Evolutionary conservation across 1,140 invertebrate genomes (phyloP), one percentile per base, ranked within the genome.

Genomic region (Oscheius sp.): DNA sequence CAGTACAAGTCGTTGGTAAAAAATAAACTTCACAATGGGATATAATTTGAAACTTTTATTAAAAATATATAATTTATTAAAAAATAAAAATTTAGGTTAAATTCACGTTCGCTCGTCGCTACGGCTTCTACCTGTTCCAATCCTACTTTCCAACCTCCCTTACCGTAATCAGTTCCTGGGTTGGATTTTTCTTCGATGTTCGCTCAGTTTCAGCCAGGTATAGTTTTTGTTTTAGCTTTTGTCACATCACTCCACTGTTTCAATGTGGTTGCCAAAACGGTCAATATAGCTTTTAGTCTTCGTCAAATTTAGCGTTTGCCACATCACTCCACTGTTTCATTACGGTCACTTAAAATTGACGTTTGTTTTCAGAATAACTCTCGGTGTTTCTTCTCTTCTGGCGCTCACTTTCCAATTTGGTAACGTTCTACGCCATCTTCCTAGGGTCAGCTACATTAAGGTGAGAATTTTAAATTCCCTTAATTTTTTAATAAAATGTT

Each of bases 131-230:
- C 70, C 73, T 83, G 1, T 83, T 83, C 67, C 82, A 83, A 66
- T 80, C 81, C 2, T 83, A 83, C 36, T 83, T 83, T 38, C 82
- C 82, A 7, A 83, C 82, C 15, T 79, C 77, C n/a, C 64, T 83
- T 20, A 83, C 82, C 13, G 80, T 84, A 20, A 83, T 83, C 64
- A 72, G 63, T 15, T 78, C 75, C 10, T 83, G 82, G 82, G 82
- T 83, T 45, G 82, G 82, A 49, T 83, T 83, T 67, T 83, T 84
- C 61, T 83, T 83, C 49, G 82, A 83, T 64, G 82, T 83, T 10
- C 65, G 83, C 13, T 79, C 64, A 52, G 81, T 83, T 10, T 84
- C 82, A 20, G 81, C 82, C 2, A 80, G 78, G 79, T 79, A 55
- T 45, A 28, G 10, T 32, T 15, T 42, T 74, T n/a, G 23, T 26